Evolutionary conservation across 2,888 invertebrate genomes (phyloP), one percentile per base, ranked within the genome.

Genomic region (Lycocerus yunnanus): DNA sequence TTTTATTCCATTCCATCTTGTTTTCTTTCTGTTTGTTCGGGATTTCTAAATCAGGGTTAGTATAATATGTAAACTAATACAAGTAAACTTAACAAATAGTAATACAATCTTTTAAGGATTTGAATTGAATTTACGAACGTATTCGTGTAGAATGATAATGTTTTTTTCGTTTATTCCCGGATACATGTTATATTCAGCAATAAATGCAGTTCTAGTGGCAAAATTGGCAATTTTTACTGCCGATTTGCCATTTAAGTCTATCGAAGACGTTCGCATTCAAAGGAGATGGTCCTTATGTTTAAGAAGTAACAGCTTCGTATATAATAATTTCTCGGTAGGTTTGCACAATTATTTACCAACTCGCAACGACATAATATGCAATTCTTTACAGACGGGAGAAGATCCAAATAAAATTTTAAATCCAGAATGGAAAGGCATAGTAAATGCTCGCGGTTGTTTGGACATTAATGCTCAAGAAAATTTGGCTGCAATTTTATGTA

Each of bases 181-280:
- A 61, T 81, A 83, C 20, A 77, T 85, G 15, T 72, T 86, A 58
- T 84, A 83, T 71, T 81, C 83, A 2, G 82, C 85, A 4, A 81
- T 86, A 81, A 85, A 84, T 75, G 86, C 85, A 11, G 84, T 85
- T 21, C 78, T 88, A 58, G 87, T 88, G 15, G 87, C 88, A 10
- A 84, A 84, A 78, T 80, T 89, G 70, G 85, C 88, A 2, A 85
- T 85, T 69, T 83, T 84, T 43, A 83, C 85, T 58, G 81, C 83
- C 18, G 79, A 82, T 43, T 80, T 87, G 68, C 87, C 87, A 5
- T 82, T 88, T 68, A 78, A 79, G 66, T 83, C 83, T 63, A 79
- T 89, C n/a, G 77, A 85, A 0, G 87, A 88, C n/a, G 81, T 88
- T 11, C 79, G 79, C 14, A 71, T 78, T 9, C 81, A 83, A 68